A percentile compares a stretch with the other conserved stretches of the same genome.
Conservation (phyloP, 1,140 invertebrate species). For the Centruroides vittatus region DNA sequence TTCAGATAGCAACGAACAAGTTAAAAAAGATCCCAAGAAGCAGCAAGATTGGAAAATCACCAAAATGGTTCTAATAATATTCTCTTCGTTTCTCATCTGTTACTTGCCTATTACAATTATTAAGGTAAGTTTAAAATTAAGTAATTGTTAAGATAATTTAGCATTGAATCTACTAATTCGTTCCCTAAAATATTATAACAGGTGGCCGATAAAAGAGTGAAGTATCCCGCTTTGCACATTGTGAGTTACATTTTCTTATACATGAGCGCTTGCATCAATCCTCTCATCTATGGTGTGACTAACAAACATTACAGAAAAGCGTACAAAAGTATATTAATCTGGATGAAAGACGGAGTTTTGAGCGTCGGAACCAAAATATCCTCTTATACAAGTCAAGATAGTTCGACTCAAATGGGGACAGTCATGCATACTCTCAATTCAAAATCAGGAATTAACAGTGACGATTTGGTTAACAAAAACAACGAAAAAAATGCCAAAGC, state of each 20-base stretch:
- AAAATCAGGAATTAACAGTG: too few species aligned
- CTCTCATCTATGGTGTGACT: constrained; percentile 62
- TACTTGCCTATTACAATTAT: constrained; percentile 71
- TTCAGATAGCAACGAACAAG: constrained; percentile 18
- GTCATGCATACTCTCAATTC: too few species aligned
- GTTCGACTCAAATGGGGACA: too few species aligned
- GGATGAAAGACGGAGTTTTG: background rate
- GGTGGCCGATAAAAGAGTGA: constrained; percentile 10
- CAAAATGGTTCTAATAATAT: constrained; percentile 67
- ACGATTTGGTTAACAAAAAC: too few species aligned
- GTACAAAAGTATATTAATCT: constrained; percentile 31
- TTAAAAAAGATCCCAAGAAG: background rate
- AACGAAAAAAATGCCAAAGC: too few species aligned
- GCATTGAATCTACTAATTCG: too few species aligned
- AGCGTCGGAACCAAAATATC: too few species aligned
- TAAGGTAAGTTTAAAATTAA: constrained; percentile 40
- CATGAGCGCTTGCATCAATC: constrained; percentile 39
- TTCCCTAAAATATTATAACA: background rate
- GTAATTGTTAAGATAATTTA: too few species aligned
- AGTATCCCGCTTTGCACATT: constrained; percentile 50
- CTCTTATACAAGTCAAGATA: too few species aligned
- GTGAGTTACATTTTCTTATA: constrained; percentile 40
- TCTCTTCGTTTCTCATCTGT: constrained; percentile 62
- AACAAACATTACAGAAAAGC: constrained; percentile 70
- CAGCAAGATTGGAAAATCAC: constrained; percentile 41